Evolutionary conservation across 1,140 invertebrate species (phyloP).

Genomic region (Aphelenchoides besseyi): DNA sequence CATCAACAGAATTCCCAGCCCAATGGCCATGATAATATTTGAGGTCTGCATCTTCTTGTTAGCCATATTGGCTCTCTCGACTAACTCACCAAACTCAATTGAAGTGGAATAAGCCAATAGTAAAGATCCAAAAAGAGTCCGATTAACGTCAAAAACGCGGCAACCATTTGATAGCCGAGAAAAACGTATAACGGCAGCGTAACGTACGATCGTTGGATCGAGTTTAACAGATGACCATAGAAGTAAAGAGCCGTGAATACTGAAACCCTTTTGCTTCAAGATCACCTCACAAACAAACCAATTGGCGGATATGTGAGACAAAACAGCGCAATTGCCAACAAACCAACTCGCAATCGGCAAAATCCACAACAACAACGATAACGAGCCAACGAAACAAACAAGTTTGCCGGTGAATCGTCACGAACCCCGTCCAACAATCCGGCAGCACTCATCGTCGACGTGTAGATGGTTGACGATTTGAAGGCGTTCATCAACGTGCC

Average conservation of each 20-base stretch:
- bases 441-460: constrained; percentile 35
- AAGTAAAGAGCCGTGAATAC: constrained; percentile 24
- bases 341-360: constrained; percentile 29
- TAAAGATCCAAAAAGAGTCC: constrained; percentile 31
- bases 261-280: constrained; percentile 18
- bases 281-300: neutral
- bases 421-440: constrained; percentile 24
- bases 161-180: constrained; percentile 24
- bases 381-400: constrained; percentile 34
- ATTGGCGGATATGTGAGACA: constrained; percentile 28
- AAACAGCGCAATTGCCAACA: constrained; percentile 28
- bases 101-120: constrained; percentile 33
- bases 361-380: constrained; percentile 38
- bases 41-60: constrained; percentile 25
- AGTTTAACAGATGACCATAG: constrained; percentile 6
- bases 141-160: constrained; percentile 29
- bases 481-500: constrained; percentile 15
- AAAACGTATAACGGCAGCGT: constrained; percentile 23
- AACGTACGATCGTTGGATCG: constrained; percentile 10
- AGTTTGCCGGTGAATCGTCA: constrained; percentile 22
- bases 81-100: constrained; percentile 31
- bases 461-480: constrained; percentile 20
- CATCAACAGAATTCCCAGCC: constrained; percentile 30
- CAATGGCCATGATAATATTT: constrained; percentile 39
- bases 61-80: neutral